Evolutionary conservation across 1,140 invertebrate genomes (phyloP).

Genomic region (Zaprionus tsacasi): DNA sequence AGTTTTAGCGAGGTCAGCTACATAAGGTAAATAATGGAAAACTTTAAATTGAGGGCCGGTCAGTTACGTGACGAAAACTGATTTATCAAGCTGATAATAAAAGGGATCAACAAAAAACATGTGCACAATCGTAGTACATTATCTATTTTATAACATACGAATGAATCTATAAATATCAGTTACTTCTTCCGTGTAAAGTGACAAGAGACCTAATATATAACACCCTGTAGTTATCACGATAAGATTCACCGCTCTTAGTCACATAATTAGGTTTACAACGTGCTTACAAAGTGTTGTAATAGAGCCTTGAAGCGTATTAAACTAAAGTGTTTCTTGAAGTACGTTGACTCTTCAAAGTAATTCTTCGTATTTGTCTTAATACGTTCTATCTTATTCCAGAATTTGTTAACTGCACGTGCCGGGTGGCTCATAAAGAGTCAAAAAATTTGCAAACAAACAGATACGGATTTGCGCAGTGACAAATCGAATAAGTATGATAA

Average conservation of each 20-base stretch:
- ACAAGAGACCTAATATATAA: neutral
- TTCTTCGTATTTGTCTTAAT: constrained; percentile 4
- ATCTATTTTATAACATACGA: neutral
- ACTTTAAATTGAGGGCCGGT: constrained; percentile 8
- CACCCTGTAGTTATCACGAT: neutral
- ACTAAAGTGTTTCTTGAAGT: constrained; percentile 7
- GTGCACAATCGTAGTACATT: neutral
- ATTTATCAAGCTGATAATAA: constrained; percentile 4
- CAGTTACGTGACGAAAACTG: constrained; percentile 6
- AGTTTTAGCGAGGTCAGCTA: constrained; percentile 8
- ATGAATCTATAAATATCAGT: neutral
- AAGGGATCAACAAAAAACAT: neutral
- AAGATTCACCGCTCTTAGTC: neutral
- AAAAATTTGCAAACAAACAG: constrained; percentile 14
- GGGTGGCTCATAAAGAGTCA: neutral
- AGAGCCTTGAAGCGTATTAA: neutral
- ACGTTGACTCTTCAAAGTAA: constrained; percentile 22
- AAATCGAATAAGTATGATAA: constrained; percentile 9
- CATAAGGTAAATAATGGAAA: constrained; percentile 13
- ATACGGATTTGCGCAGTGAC: constrained; percentile 19
- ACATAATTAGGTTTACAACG: constrained; percentile 8
- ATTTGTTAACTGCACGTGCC: constrained; percentile 27
- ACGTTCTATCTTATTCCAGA: constrained; percentile 9
- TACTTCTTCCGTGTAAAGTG: neutral
- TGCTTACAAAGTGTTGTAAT: constrained; percentile 7